phyloP scores from a whole-genome alignment of 1,140 invertebrate species.

The Cryptotermes secundus region DNA sequence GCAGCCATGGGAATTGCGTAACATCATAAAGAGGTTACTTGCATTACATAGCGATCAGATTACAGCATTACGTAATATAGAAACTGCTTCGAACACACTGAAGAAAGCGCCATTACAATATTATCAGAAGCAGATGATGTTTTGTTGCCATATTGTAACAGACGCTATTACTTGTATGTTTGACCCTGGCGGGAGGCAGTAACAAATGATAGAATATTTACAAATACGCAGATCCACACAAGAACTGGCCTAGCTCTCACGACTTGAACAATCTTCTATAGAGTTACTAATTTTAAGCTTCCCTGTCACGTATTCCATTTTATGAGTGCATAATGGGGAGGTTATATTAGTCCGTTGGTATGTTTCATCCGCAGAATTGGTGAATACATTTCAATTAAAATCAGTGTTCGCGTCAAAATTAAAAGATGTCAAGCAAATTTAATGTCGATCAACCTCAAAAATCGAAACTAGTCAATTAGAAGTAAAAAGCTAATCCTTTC shows the following conservation, averaged over 20 bases:
- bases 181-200: neutral
- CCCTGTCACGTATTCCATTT: too few relatives aligned
- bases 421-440: too few relatives aligned
- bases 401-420: too few relatives aligned
- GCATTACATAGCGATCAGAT: neutral
- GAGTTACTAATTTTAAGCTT: too few relatives aligned
- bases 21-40: neutral
- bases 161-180: neutral
- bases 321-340: too few relatives aligned
- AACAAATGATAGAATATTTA: neutral
- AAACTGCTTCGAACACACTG: neutral
- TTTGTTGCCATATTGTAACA: neutral
- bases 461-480: too few relatives aligned
- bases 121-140: neutral
- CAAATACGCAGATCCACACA: neutral
- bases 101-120: neutral
- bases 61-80: neutral
- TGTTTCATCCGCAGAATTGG: too few relatives aligned
- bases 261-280: too few relatives aligned
- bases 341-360: too few relatives aligned
- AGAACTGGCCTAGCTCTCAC: neutral
- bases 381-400: too few relatives aligned
- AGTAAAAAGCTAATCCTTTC: too few relatives aligned
- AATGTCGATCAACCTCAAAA: too few relatives aligned
- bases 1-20: conserved; percentile 11